Evolutionary conservation across 2,797 vertebrate genomes (phyloP).

Genomic region (Salmo trutta): DNA sequence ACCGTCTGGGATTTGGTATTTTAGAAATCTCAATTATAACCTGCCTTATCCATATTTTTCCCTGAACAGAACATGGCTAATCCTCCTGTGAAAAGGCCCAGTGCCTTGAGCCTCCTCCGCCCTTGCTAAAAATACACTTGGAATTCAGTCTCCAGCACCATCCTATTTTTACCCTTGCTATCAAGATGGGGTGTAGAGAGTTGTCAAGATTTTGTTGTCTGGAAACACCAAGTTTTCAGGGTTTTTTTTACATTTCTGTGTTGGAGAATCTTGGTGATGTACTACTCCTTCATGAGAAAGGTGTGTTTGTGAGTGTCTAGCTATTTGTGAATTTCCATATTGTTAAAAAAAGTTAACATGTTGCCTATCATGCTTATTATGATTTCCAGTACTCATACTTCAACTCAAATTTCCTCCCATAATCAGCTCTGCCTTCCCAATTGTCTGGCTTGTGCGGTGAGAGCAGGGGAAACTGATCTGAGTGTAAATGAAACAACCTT

Average conservation of each 20-base stretch:
- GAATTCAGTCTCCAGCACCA: slow-evolving; percentile 15
- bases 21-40: slow-evolving; percentile 38
- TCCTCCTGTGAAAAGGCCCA: slow-evolving; percentile 42
- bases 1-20: slow-evolving; percentile 29
- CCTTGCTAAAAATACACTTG: slow-evolving; percentile 33
- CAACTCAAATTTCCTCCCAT: not conserved
- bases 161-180: slow-evolving; percentile 19
- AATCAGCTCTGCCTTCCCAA: not conserved
- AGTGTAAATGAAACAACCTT: not conserved
- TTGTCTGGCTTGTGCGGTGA: not conserved
- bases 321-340: not conserved
- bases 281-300: too few relatives aligned
- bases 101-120: slow-evolving; percentile 22
- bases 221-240: not conserved
- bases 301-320: not conserved
- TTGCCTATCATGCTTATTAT: not conserved
- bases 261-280: not conserved
- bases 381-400: not conserved
- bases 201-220: not conserved
- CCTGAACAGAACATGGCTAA: slow-evolving; percentile 27
- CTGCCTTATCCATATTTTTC: slow-evolving; percentile 31
- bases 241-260: not conserved
- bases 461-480: not conserved
- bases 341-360: not conserved
- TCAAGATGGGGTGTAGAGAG: not conserved